These are phyloP conservation scores for Heliconius congener DNA, from an alignment of 1,140 invertebrate species.

Conservation along the genomic window DNA sequence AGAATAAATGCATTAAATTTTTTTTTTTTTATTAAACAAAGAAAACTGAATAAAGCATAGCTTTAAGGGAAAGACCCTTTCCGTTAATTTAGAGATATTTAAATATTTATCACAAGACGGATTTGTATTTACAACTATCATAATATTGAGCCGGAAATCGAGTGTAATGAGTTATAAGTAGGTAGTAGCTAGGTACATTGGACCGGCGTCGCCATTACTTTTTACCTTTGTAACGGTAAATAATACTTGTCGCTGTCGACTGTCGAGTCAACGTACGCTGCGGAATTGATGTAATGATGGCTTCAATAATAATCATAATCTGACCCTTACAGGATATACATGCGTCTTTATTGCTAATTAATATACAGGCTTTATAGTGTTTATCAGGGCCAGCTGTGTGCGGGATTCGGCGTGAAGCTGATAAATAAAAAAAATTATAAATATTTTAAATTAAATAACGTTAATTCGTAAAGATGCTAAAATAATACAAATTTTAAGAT, in stretches of 20 bases:
- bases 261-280: slow-evolving; percentile 32
- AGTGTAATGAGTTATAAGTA: not conserved
- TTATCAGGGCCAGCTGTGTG: too few species aligned
- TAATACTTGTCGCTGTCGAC: slow-evolving; percentile 29
- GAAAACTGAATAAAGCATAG: too few species aligned
- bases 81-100: too few species aligned
- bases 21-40: too few species aligned
- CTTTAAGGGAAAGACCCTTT: too few species aligned
- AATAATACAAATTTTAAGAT: too few species aligned
- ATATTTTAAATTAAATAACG: too few species aligned
- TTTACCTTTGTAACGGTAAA: slow-evolving; percentile 35
- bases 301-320: slow-evolving; percentile 20
- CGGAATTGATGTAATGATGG: slow-evolving; percentile 35
- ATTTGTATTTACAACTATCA: not conserved
- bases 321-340: slow-evolving; percentile 21
- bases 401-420: too few species aligned
- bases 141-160: too few species aligned
- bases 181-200: slow-evolving; percentile 2
- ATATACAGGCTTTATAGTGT: too few species aligned
- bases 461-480: too few species aligned
- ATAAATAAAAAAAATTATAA: too few species aligned
- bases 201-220: slow-evolving; percentile 19
- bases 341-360: not conserved
- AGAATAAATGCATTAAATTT: not conserved
- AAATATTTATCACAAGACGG: not conserved